Conservation (phyloP, 2,888 invertebrate genomes). For the Eupeodes latifasciatus region DNA sequence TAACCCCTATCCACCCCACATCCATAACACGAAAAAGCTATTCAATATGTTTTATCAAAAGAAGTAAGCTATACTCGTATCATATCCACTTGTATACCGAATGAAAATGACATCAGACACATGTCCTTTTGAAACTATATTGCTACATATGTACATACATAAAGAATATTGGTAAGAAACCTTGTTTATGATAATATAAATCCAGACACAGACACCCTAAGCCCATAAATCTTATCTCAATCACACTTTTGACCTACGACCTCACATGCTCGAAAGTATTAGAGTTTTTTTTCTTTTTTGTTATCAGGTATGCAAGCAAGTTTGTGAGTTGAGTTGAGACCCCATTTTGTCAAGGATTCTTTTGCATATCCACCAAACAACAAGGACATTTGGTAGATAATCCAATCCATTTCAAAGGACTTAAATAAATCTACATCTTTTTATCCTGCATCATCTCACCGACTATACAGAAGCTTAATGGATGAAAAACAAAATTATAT, state of each 20-base stretch:
- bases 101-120: background rate
- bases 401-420: constrained; percentile 41
- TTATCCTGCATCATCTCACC: constrained; percentile 12
- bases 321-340: background rate
- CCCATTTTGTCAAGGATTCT: constrained; percentile 9
- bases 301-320: constrained; percentile 4
- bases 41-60: too few species aligned
- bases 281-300: background rate
- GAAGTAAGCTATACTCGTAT: too few species aligned
- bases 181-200: constrained; percentile 5
- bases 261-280: background rate
- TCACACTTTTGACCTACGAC: constrained; percentile 11
- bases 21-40: too few species aligned
- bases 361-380: constrained; percentile 30
- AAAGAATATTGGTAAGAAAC: background rate
- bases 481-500: constrained; percentile 26
- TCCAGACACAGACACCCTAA: background rate
- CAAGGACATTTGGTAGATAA: constrained; percentile 30
- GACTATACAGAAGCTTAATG: constrained; percentile 40
- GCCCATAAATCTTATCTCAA: constrained; percentile 10
- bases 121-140: background rate
- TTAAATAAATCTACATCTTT: constrained; percentile 31
- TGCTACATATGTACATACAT: background rate
- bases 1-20: too few species aligned
- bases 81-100: background rate